These are phyloP conservation scores for Elaphurus davidianus DNA, from an alignment of 2,113 vertebrate species.

Conservation along the genomic window DNA sequence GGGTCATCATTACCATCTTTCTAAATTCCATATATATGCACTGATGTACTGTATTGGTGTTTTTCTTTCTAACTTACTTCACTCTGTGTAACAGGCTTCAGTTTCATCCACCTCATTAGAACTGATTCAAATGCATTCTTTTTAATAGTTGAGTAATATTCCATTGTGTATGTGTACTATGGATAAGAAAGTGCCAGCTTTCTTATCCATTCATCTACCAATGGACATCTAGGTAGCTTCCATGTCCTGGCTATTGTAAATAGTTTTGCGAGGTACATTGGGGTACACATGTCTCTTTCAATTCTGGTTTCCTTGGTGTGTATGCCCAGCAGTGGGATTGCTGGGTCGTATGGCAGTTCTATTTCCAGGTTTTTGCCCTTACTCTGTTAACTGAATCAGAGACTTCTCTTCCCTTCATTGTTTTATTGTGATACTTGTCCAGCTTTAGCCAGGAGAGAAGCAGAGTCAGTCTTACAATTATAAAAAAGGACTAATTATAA, in stretches of 20 bases:
- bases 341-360: neutral
- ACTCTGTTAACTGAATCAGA: neutral
- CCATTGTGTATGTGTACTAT: neutral
- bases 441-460: neutral
- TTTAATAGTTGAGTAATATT: neutral
- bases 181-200: neutral
- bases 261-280: neutral
- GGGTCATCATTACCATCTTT: neutral
- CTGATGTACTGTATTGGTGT: neutral
- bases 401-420: neutral
- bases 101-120: neutral
- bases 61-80: neutral
- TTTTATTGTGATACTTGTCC: neutral
- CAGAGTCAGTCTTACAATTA: neutral
- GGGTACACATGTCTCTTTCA: neutral
- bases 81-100: neutral
- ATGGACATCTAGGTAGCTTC: neutral
- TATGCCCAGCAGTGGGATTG: neutral
- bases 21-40: neutral
- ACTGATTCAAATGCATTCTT: neutral
- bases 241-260: neutral
- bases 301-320: neutral
- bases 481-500: neutral
- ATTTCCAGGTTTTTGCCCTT: neutral
- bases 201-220: neutral